Base-by-base conservation (phyloP, 2,797 vertebrate genomes). In the Muraenolepis orangiensis region DNA sequence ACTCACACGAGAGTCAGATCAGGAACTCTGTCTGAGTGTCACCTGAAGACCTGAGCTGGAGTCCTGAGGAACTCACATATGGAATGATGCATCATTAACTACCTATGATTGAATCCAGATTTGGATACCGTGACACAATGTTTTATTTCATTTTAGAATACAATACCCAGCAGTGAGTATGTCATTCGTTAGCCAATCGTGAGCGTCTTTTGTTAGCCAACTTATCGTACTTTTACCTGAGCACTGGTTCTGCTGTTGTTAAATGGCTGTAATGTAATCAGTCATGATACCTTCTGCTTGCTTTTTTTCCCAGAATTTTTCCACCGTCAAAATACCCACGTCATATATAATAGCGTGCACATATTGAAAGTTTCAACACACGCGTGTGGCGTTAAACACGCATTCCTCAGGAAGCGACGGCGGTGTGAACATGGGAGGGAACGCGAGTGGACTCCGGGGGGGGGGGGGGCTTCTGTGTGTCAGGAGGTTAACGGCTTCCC, bases 401-500 rank as follows among this genome's bases (percentile, higher is more conserved):
- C 18, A 61, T 7, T 14, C 1, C 29, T n/a, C 46, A 29, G n/a
- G n/a, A 57, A 29, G 70, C 66, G n/a, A 28, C 29, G 12, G 29
- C 23, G 18, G n/a, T 0, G 12, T 66, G 64, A 28, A 66, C 11
- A 3, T 4, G 3, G 12, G 64, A 66, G 28, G 23, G 13, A 42
- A 20, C 36, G 36, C 13, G 26, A 29, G 64, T 14, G 26, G 6
- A 42, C 6, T 42, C 36, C 30, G 40, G 8, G 57, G 28, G 61
- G 29, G 18, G 51, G 38, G 31, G 26, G 13, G 68, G 23, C n/a
- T 3, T 71, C 61, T 28, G 64, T 66, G 64, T 46, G 69, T 38
- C 57, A 18, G 77, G 66, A 77, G 66, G 26, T 75, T 46, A 76
- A 64, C 66, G 69, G 72, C 69, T 51, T 57, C 13, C 13, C 72